Evolutionary conservation across 30 jellyfish, hydroid and myxozoan species (phyloP), one percentile per base, ranked within the genome.

Genomic region (Nemopilema nomurai): DNA sequence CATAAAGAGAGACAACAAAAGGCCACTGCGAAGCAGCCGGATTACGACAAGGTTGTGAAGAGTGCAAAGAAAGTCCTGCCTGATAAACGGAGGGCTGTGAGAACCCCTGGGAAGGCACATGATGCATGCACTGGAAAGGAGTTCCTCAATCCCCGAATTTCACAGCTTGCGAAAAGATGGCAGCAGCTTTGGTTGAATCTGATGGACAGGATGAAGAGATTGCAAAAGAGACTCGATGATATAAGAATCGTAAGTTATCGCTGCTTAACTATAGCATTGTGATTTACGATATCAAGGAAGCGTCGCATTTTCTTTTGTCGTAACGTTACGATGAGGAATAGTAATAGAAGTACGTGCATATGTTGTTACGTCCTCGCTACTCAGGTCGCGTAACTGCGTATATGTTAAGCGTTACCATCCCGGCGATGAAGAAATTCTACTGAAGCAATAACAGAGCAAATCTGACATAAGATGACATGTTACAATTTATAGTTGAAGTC

Each of bases 1-100:
- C 97, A 89, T 33, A 93, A 84, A 41, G 33, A 19, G 26, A 33
- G 82, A 30, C 96, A 93, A 62, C 91, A 64, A 57, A 89, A 77
- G 4, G 99, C 99, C 0, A 85, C 87, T 20, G 19, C 64, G 72
- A 93, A 93, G 81, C 99, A 93, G 82, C 96, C 99, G 18, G 97
- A 89, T 63, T 93, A 87, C 76, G 96, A 93, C 87, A 80, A 82
- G 68, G 87, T 93, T 25, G 75, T 77, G 26, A 93, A 89, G 83
- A 81, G 62, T 49, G 99, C 99, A 63, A 77, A 97, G 64, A 88
- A 74, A 51, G 87, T 93, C n/a, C 25, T 91, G 9, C 71, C 89
- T 64, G 96, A 76, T 25, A 95, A 87, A 32, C 49, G 91, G 8
- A 91, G 91, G 50, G 50, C 96, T 1, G 88, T 94, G 4, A 74